Conservation (phyloP, 1,140 invertebrate genomes). For the Aphis gossypii region DNA sequence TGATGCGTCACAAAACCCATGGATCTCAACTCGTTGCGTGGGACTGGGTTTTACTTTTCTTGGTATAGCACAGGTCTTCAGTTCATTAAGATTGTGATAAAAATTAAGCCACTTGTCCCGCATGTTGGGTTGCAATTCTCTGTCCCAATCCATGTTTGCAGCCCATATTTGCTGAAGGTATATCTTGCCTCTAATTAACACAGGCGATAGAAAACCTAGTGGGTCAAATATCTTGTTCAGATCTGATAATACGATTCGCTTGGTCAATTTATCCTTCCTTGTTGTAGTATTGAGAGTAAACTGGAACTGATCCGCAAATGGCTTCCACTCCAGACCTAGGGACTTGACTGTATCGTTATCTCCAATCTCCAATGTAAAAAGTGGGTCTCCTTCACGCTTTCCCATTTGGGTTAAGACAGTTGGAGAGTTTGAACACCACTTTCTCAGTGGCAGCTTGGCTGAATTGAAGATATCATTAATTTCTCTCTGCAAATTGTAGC, state of each 20-base stretch:
- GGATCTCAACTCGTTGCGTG: not conserved
- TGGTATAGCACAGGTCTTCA: slow-evolving; percentile 57
- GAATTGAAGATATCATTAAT: not conserved
- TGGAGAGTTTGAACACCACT: not conserved
- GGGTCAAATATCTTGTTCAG: slow-evolving; percentile 64
- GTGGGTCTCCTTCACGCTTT: too few relatives aligned
- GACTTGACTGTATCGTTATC: too few relatives aligned
- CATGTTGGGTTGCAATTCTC: not conserved
- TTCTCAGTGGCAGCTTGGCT: not conserved
- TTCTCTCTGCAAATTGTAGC: not conserved
- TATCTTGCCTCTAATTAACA: slow-evolving; percentile 64
- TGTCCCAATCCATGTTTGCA: slow-evolving; percentile 64
- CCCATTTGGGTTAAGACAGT: too few relatives aligned
- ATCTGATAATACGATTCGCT: slow-evolving; percentile 63
- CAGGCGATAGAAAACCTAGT: slow-evolving; percentile 64
- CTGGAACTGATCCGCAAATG: too few relatives aligned
- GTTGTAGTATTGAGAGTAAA: too few relatives aligned
- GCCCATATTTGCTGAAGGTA: slow-evolving; percentile 66
- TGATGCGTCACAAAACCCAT: not conserved
- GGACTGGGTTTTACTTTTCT: not conserved
- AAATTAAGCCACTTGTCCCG: not conserved
- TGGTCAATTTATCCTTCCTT: slow-evolving; percentile 61
- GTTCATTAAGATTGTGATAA: not conserved
- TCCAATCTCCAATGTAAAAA: too few relatives aligned
- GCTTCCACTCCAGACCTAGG: too few relatives aligned